Base-by-base conservation (phyloP, 2,888 invertebrate genomes). In the Rhamnusium bicolor region DNA sequence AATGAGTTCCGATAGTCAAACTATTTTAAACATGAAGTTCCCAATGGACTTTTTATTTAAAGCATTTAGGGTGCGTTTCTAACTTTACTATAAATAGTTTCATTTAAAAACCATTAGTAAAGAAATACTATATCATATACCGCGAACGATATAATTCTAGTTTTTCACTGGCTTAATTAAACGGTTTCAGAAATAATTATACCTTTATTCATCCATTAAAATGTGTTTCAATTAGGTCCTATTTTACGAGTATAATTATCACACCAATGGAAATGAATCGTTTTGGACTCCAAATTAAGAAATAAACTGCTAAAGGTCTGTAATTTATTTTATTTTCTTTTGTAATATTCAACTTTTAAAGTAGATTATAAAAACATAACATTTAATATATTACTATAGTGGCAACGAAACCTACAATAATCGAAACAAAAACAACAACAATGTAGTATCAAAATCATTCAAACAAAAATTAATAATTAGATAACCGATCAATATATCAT, bases 311-410 rank as follows among this genome's bases (percentile, higher is more conserved):
- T 18, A 61, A 29, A 61, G 40, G 61, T 19, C 40, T 61, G 14
- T 61, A 56, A 56, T 56, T 56, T 56, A 27, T 27, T 56, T 56
- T n/a, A 16, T 40, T 40, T 40, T 40, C 6, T 40, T 40, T 8
- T 40, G 12, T 12, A 1, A 10, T 12, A 40, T 40, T 1, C n/a
- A 40, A 40, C n/a, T 32, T 32, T 32, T 32, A 1, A 32, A 32
- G 12, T 32, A 5, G 32, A 32, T 32, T 10, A 32, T n/a, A n/a
- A n/a, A n/a, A n/a, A n/a, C n/a, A n/a, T n/a, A n/a, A n/a, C n/a
- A n/a, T n/a, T n/a, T n/a, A n/a, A n/a, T n/a, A n/a, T n/a, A n/a
- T n/a, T n/a, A n/a, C n/a, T n/a, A n/a, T n/a, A n/a, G n/a, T n/a
- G n/a, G n/a, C n/a, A n/a, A n/a, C n/a, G n/a, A n/a, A n/a, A n/a